Base-by-base conservation (phyloP, 1,140 invertebrate genomes). In the Medauroidea extradentata region DNA sequence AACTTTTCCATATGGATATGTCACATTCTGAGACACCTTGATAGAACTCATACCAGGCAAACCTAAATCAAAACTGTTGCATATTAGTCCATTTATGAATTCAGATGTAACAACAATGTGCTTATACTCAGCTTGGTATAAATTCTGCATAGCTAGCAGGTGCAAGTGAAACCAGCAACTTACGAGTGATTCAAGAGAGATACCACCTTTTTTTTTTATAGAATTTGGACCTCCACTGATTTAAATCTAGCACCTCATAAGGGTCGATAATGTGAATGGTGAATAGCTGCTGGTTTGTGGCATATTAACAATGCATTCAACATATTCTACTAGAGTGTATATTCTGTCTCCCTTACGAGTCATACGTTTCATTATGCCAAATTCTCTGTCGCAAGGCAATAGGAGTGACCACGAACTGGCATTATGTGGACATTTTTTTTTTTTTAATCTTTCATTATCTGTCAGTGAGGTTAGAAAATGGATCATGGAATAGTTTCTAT, bases 331-430 rank as follows among this genome's bases (percentile, higher is more conserved):
- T n/a, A 24, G 16, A 19, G 39, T 42, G 23, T 54, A 54, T 4
- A 54, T 42, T 2, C 27, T 16, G 24, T 54, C 2, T 38, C 44
- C 9, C 44, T 46, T 46, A 21, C 39, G 29, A 18, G 25, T 16
- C 29, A 54, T 23, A 19, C 52, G 38, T 38, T 67, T 64, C 11
- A 68, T 63, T 16, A 65, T 38, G n/a, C 59, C 59, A 53, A 70
- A 70, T 53, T 63, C 60, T n/a, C 66, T 58, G 54, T 68, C 67
- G 39, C 63, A 67, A 14, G 65, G 63, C 0, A 69, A 46, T 62
- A 70, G 34, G 57, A 61, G 34, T 68, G 61, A 23, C 66, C 68
- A 34, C 61, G 7, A 9, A 63, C 38, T 1, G 68, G 66, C 54
- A 65, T 63, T 13, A 14, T 23, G 11, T 64, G 53, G 18, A 34